phyloP scores from a whole-genome alignment of 2,888 invertebrate species.

The Tromatobia lineatoria region DNA sequence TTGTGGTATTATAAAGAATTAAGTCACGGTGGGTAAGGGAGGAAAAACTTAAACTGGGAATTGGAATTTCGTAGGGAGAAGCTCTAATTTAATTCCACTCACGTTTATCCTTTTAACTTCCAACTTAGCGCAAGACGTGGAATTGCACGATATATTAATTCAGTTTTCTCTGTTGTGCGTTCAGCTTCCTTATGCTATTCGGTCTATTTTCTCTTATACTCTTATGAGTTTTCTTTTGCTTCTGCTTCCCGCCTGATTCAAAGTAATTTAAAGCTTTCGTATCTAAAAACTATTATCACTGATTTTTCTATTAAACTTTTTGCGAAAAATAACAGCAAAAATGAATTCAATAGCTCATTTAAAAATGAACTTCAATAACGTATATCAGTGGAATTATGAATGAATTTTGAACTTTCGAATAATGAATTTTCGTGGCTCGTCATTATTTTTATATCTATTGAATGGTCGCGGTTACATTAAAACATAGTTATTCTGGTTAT shows the following conservation, averaged over 20 bases:
- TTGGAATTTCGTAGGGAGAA: constrained; percentile 52
- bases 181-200: constrained; percentile 25
- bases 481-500: not conserved
- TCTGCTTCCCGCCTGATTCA: too few species aligned
- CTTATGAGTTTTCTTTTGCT: not conserved
- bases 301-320: not conserved
- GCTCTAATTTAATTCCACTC: constrained; percentile 59
- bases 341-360: not conserved
- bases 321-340: not conserved
- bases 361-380: not conserved
- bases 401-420: not conserved
- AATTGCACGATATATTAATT: constrained; percentile 61
- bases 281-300: not conserved
- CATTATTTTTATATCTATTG: not conserved
- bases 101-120: constrained; percentile 55
- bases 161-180: constrained; percentile 50
- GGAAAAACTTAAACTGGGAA: constrained; percentile 43
- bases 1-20: constrained; percentile 37
- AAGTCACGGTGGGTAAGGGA: constrained; percentile 38
- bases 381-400: not conserved
- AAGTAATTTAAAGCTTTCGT: not conserved
- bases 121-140: constrained; percentile 52
- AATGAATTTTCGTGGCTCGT: not conserved
- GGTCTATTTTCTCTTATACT: constrained; percentile 1
- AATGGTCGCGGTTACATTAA: not conserved